Conservation (phyloP, 2,113 vertebrate genomes). For the Micronycteris hirsuta region DNA sequence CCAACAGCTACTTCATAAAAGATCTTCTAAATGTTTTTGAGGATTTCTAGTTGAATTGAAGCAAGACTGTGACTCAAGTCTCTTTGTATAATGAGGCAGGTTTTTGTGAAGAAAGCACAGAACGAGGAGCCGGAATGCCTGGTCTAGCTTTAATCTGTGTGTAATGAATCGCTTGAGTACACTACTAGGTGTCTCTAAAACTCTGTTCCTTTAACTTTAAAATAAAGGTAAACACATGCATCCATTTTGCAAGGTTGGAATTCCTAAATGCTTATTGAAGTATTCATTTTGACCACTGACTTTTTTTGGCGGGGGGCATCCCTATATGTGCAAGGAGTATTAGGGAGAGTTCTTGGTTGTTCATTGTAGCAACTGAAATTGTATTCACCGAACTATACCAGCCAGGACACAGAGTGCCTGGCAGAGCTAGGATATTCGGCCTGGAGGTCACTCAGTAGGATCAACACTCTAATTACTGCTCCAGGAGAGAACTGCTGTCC, state of each 20-base stretch:
- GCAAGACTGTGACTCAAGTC: neutral
- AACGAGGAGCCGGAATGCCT: neutral
- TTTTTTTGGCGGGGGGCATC: neutral
- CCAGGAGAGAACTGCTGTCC: neutral
- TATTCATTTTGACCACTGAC: neutral
- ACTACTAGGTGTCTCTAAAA: neutral
- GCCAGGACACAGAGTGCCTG: neutral
- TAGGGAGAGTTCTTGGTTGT: neutral
- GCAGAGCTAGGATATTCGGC: neutral
- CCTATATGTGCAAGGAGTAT: neutral
- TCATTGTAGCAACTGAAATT: neutral
- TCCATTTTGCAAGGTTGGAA: neutral
- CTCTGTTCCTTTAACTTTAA: neutral
- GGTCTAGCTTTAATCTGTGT: neutral
- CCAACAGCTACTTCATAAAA: neutral
- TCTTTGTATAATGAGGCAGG: neutral
- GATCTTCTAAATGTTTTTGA: neutral
- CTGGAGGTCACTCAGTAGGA: neutral
- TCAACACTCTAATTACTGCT: neutral
- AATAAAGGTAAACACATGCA: neutral
- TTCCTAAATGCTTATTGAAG: neutral
- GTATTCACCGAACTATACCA: neutral
- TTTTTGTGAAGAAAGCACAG: neutral
- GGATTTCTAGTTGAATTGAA: neutral
- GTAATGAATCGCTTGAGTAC: neutral